phyloP scores from a whole-genome alignment of 2,113 vertebrate genomes.

The Anoplopoma fimbria region DNA sequence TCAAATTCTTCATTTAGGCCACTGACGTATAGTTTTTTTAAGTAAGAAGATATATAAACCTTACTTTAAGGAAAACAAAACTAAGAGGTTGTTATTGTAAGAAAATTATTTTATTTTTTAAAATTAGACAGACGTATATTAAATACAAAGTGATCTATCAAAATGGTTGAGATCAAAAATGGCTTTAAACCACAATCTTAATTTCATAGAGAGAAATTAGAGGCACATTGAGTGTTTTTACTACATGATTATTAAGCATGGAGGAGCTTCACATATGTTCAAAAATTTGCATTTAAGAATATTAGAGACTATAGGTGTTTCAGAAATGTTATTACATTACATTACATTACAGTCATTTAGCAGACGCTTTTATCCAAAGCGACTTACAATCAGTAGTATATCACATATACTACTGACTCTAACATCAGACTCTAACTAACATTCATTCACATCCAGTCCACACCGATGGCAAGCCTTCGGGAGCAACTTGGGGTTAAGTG shows the following conservation, averaged over 20 bases:
- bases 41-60: not conserved
- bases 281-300: not conserved
- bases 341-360: too few relatives aligned
- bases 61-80: not conserved
- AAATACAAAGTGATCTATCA: conserved; percentile 32
- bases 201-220: not conserved
- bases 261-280: not conserved
- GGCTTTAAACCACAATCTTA: not conserved
- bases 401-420: too few relatives aligned
- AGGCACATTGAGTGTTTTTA: conserved; percentile 42
- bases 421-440: too few relatives aligned
- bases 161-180: not conserved
- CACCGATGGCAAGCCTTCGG: too few relatives aligned
- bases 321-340: too few relatives aligned
- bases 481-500: too few relatives aligned
- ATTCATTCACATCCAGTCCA: too few relatives aligned
- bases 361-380: too few relatives aligned
- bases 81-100: not conserved
- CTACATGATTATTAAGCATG: not conserved
- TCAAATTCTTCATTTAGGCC: not conserved
- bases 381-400: too few relatives aligned
- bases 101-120: conserved; percentile 23
- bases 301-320: not conserved
- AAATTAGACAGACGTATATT: conserved; percentile 23
- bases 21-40: not conserved